These are phyloP conservation scores for Tetragonula clypearis DNA, from an alignment of 1,140 invertebrate genomes.

Conservation along the genomic window DNA sequence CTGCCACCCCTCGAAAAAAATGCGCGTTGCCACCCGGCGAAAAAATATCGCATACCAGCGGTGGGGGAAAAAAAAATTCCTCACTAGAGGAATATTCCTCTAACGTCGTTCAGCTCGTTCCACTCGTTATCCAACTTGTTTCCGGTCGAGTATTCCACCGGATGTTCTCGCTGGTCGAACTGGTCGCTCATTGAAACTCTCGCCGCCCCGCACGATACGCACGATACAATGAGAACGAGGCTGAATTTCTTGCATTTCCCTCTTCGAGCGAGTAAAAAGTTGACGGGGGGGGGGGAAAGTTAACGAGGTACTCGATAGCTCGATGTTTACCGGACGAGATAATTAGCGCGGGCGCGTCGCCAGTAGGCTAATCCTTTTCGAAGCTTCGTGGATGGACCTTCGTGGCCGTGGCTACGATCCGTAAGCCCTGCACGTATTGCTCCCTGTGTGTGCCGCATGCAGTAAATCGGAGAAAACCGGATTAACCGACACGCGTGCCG, in stretches of 20 bases:
- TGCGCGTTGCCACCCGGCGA: no score
- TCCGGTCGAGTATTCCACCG: not conserved
- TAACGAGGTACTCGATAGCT: not conserved
- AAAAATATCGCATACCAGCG: no score
- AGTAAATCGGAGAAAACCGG: slow-evolving; percentile 46
- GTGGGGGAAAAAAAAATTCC: no score
- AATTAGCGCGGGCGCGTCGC: slow-evolving; percentile 21
- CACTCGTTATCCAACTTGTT: not conserved
- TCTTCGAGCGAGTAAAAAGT: not conserved
- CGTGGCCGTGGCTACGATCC: not conserved
- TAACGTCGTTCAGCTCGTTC: no score
- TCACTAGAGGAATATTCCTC: no score
- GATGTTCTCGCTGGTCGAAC: no score
- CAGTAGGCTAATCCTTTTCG: slow-evolving; percentile 33
- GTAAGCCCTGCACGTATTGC: slow-evolving; percentile 37
- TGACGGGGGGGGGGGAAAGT: not conserved
- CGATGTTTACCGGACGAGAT: not conserved
- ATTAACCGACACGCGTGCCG: slow-evolving; percentile 36
- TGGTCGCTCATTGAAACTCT: not conserved
- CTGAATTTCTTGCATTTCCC: not conserved
- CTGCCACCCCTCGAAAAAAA: no score
- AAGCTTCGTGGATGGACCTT: not conserved
- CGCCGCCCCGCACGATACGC: not conserved
- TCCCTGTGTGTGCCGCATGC: slow-evolving; percentile 22
- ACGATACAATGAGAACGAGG: no score